phyloP scores from a whole-genome alignment of 2,797 vertebrate genomes.

The Lagodon rhomboides region DNA sequence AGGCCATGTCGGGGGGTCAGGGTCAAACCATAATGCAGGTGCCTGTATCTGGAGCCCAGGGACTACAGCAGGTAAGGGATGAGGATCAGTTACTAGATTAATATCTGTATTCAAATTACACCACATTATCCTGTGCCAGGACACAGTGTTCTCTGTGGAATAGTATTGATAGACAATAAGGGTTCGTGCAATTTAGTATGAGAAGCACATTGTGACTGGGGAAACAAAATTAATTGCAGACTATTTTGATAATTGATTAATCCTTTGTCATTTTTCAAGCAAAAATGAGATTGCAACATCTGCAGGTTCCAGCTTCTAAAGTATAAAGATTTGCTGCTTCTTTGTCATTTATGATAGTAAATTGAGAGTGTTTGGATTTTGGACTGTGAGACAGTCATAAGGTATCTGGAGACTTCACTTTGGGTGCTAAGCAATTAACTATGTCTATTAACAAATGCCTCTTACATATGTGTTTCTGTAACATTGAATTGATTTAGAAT shows the following conservation, averaged over 20 bases:
- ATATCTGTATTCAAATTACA: conserved; percentile 10
- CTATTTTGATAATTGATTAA: no score
- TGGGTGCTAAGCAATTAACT: no score
- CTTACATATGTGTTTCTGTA: not conserved
- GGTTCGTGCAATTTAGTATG: not conserved
- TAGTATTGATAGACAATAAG: not conserved
- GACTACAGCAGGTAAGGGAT: conserved; percentile 93
- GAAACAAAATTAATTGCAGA: no score
- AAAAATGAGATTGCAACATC: no score
- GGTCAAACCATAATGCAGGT: conserved; percentile 99
- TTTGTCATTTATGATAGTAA: no score
- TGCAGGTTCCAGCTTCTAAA: no score
- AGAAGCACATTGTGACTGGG: not conserved
- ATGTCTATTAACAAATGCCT: not conserved
- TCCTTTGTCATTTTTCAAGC: no score
- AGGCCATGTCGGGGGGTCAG: conserved; percentile 95
- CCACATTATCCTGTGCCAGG: not conserved
- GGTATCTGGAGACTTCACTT: no score
- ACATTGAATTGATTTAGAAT: not conserved
- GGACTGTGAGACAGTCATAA: no score
- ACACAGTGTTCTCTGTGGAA: not conserved
- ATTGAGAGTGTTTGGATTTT: no score
- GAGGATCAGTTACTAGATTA: not conserved
- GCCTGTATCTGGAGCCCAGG: conserved; percentile 95
- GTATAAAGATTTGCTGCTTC: no score